Conservation (phyloP, 2,797 vertebrate genomes). For the Pogoniulus pusillus region DNA sequence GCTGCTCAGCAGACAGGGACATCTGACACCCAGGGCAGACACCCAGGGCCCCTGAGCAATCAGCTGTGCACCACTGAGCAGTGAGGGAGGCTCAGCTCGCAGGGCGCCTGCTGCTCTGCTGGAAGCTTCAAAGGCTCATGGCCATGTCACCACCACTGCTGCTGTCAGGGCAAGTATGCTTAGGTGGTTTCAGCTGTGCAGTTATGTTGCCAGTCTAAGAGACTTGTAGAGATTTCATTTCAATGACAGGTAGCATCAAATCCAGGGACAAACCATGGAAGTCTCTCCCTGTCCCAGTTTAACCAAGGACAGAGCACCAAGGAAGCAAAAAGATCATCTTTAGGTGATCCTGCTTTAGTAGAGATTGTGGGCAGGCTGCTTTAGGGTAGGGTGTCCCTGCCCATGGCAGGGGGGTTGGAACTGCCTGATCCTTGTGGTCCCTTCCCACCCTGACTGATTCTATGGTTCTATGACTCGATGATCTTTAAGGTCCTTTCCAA, state of each 20-base stretch:
- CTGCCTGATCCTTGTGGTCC: too few species aligned
- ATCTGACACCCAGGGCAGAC: background rate
- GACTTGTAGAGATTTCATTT: background rate
- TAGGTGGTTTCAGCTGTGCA: background rate
- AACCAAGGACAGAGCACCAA: background rate
- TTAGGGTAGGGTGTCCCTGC: too few species aligned
- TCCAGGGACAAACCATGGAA: background rate
- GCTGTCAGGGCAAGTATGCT: background rate
- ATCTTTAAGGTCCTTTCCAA: too few species aligned
- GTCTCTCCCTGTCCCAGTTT: too few species aligned
- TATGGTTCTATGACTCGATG: too few species aligned
- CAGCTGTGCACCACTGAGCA: background rate
- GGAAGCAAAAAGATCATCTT: background rate
- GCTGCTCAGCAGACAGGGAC: background rate
- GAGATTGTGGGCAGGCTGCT: too few species aligned
- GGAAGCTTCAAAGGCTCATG: background rate
- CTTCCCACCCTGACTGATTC: too few species aligned
- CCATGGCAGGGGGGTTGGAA: too few species aligned
- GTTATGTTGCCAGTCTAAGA: background rate
- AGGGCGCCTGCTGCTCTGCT: rapidly evolving
- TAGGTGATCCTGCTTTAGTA: too few species aligned
- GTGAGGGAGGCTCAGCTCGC: background rate
- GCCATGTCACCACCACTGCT: background rate
- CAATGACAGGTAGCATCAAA: background rate
- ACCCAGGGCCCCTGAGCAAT: background rate